A percentile compares a stretch with the other conserved stretches of the same genome.
phyloP scores from a whole-genome alignment of 2,888 invertebrate genomes.

The Pyrochroa serraticornis region DNA sequence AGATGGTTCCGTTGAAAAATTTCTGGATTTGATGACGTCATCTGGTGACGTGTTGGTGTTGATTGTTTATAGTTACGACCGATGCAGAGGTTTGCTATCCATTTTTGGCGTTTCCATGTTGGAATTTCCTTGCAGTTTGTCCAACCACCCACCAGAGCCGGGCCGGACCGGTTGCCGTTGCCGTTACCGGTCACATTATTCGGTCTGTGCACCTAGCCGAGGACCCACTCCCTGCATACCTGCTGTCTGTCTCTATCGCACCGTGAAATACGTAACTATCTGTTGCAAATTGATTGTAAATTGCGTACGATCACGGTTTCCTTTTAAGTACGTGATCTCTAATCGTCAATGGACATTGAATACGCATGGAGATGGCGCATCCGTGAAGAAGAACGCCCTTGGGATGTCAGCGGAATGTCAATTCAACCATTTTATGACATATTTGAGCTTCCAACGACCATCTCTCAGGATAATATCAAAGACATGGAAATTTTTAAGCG shows the following conservation, averaged over 20 bases:
- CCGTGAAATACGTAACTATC: slow-evolving; percentile 26
- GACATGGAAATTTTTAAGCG: too few species aligned
- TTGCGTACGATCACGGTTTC: slow-evolving; percentile 29
- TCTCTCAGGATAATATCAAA: too few species aligned
- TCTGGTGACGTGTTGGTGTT: too few species aligned
- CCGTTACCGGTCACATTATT: slow-evolving; percentile 34
- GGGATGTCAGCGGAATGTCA: too few species aligned
- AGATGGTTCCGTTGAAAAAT: neutral
- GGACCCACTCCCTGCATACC: slow-evolving; percentile 29
- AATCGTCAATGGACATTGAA: slow-evolving; percentile 17
- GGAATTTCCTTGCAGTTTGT: slow-evolving; percentile 34
- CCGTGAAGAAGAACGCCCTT: neutral
- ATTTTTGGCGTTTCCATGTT: slow-evolving; percentile 34
- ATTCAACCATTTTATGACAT: too few species aligned
- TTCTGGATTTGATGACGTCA: neutral
- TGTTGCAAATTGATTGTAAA: slow-evolving; percentile 30
- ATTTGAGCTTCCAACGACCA: too few species aligned
- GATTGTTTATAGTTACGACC: slow-evolving; percentile 8
- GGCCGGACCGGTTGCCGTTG: slow-evolving; percentile 29
- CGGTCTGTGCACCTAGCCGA: slow-evolving; percentile 31
- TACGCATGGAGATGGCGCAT: neutral
- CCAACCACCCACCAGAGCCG: slow-evolving; percentile 29
- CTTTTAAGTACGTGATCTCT: slow-evolving; percentile 30
- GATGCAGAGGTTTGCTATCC: slow-evolving; percentile 30
- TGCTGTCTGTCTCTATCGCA: slow-evolving; percentile 25